Evolutionary conservation across 2,113 vertebrate species (phyloP).

Genomic region (Drymodes brunneopygia): DNA sequence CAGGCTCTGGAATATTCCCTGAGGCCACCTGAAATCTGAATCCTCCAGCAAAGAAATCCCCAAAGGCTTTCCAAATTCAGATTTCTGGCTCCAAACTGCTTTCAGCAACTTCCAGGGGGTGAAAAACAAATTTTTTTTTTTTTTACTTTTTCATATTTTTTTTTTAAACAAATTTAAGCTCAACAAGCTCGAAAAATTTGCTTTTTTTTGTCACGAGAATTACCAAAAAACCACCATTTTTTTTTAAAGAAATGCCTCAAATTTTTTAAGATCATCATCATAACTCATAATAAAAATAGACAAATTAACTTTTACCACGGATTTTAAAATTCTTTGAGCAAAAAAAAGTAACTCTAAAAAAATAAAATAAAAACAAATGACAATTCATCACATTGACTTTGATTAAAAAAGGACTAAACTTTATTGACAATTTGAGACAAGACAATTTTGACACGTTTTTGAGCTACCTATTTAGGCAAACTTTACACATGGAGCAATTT

Average conservation of each 20-base stretch:
- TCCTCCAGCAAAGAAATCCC: background rate
- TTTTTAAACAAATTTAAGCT: background rate
- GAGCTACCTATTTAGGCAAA: slow-evolving; percentile 97
- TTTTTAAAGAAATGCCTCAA: slow-evolving; percentile 35
- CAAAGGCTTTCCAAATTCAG: background rate
- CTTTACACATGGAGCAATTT: slow-evolving; percentile 88
- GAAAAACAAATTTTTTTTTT: slow-evolving; percentile 59
- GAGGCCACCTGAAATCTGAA: background rate
- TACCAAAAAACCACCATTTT: slow-evolving; percentile 56
- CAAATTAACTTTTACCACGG: no score
- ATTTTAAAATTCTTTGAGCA: slow-evolving; percentile 66
- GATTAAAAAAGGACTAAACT: slow-evolving; percentile 96
- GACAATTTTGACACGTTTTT: slow-evolving; percentile 91
- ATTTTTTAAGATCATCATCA: background rate
- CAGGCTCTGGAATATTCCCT: background rate
- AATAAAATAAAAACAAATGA: slow-evolving; percentile 70
- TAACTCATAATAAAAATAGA: no score
- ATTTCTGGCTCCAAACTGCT: slow-evolving; percentile 37
- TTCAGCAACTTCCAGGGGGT: slow-evolving; percentile 76
- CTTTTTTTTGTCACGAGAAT: slow-evolving; percentile 14
- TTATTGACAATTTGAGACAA: slow-evolving; percentile 96
- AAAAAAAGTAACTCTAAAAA: slow-evolving; percentile 59
- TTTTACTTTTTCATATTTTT: background rate
- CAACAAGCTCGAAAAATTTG: slow-evolving; percentile 42
- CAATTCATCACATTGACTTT: slow-evolving; percentile 90